Evolutionary conservation across 1,140 invertebrate species (phyloP), one percentile per base, ranked within the genome.

Genomic region (Diuraphis noxia): DNA sequence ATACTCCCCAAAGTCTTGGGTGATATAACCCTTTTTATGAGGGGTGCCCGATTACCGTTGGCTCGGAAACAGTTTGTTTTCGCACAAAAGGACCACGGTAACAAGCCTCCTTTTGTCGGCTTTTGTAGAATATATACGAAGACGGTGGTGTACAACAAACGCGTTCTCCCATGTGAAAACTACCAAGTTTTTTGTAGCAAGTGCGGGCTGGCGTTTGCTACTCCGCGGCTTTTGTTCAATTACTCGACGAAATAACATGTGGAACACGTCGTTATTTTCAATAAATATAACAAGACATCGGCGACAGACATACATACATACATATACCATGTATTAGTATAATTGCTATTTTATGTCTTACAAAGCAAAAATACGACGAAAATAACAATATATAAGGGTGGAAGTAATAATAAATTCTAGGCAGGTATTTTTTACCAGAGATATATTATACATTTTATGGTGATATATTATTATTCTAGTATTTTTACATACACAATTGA

Each of bases 61-160:
- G 89, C 43, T 91, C 89, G 89, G 89, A 91, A 91, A 91, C 89
- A 63, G 89, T 91, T 91, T 49, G 89, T 49, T 82, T 79, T 91
- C 89, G 89, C 34, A 91, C 72, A 91, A 91, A 82, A 79, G 72
- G 72, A 91, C 43, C 41, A 34, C n/a, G 21, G 43, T 91, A 82
- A 91, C 89, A 91, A 91, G 77, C 77, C 77, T 77, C 88, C 88
- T 82, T 91, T 91, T 91, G 89, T 91, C 89, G 77, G 41, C 49
- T 63, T n/a, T 88, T 88, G 52, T 88, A 88, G 38, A 40, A 56
- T 25, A n/a, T n/a, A n/a, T n/a, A 38, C 36, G 43, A 43, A 63
- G 56, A 34, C 87, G 38, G 41, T 10, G 63, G 56, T 25, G 8
- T 13, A 38, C 56, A n/a, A 86, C 43, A 49, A n/a, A 86, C 85